These are phyloP conservation scores for Bubo scandiacus DNA, from an alignment of 2,113 vertebrate genomes.

Conservation along the genomic window DNA sequence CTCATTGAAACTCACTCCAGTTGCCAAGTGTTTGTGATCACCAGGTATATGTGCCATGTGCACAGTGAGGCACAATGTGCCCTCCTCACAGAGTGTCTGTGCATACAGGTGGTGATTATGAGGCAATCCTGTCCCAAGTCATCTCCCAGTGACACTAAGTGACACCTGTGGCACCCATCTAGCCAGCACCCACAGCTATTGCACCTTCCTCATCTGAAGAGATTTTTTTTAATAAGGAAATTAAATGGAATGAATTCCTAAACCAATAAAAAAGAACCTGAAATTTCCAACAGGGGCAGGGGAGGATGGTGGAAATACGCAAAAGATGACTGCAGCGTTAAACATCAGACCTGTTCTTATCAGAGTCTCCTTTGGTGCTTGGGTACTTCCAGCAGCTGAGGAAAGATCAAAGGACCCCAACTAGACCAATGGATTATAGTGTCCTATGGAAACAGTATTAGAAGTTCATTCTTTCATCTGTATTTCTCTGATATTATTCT, in stretches of 20 bases:
- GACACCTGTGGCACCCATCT: background rate
- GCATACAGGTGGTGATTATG: background rate
- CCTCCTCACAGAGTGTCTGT: background rate
- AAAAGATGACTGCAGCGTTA: background rate
- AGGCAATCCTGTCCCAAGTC: background rate
- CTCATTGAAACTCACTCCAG: background rate
- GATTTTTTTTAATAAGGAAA: background rate
- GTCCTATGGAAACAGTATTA: background rate
- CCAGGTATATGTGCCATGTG: too few relatives aligned
- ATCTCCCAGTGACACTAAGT: background rate
- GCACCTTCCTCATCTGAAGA: background rate
- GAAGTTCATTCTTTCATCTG: background rate
- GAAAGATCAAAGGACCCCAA: background rate
- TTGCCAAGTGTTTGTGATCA: background rate
- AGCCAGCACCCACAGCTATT: background rate
- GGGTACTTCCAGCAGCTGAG: background rate
- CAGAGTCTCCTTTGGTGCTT: background rate
- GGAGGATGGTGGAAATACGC: background rate
- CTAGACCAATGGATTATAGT: background rate
- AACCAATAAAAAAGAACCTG: background rate
- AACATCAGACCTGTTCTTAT: background rate
- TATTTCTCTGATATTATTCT: conserved; percentile 42
- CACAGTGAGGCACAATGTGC: background rate
- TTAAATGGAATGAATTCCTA: background rate
- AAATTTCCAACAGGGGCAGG: background rate